These are phyloP conservation scores for Platysternon megacephalum DNA, from an alignment of 2,113 vertebrate genomes.

Conservation along the genomic window DNA sequence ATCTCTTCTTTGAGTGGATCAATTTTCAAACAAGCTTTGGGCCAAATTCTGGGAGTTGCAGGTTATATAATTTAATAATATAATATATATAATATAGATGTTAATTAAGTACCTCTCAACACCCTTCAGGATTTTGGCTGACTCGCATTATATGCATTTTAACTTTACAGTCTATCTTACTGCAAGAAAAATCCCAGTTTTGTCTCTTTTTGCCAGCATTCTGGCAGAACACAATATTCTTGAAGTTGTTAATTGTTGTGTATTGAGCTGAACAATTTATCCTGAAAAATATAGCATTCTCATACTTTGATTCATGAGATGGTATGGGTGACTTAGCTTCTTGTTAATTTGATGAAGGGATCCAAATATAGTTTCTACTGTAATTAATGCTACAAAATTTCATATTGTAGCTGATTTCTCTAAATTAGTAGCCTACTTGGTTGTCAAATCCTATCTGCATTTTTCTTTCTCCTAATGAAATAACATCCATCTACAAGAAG, in stretches of 20 bases:
- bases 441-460: background rate
- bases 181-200: background rate
- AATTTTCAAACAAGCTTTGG: background rate
- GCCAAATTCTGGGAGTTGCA: background rate
- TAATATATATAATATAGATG: too few species aligned
- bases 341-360: background rate
- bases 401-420: background rate
- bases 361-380: background rate
- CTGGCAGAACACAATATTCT: background rate
- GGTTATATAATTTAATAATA: too few species aligned
- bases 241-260: background rate
- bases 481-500: background rate
- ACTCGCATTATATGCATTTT: rapidly evolving
- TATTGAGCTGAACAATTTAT: background rate
- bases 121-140: background rate
- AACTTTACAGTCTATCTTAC: background rate
- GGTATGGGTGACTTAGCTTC: background rate
- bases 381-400: background rate
- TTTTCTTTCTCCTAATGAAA: background rate
- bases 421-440: background rate
- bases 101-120: background rate
- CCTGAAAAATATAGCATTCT: background rate
- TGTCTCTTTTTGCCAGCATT: background rate
- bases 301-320: background rate
- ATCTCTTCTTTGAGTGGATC: background rate